phyloP scores from a whole-genome alignment of 1,140 invertebrate species.

The Alviniconcha marisindica region DNA sequence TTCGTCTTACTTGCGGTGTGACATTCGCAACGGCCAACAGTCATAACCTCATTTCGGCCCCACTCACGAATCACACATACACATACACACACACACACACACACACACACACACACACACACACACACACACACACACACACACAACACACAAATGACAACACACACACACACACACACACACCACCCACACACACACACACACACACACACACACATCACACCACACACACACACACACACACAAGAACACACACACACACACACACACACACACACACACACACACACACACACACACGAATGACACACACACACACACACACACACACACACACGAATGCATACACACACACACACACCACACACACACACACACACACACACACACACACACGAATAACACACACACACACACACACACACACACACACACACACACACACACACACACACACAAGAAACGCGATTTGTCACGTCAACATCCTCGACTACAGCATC shows the following conservation, averaged over 20 bases:
- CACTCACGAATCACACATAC: neutral
- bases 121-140: too few species aligned
- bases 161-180: too few species aligned
- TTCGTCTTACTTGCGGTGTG: too few species aligned
- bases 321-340: neutral
- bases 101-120: too few species aligned
- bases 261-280: neutral
- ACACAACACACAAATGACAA: too few species aligned
- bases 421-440: neutral
- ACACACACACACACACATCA: neutral
- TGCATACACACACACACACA: neutral
- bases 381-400: neutral
- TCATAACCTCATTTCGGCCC: too few species aligned
- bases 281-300: slow-evolving; percentile 6
- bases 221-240: neutral
- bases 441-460: neutral
- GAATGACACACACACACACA: too few species aligned
- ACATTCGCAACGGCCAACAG: too few species aligned
- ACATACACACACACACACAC: too few species aligned
- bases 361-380: neutral
- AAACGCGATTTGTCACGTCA: too few species aligned
- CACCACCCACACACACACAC: neutral
- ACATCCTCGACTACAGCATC: too few species aligned
- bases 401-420: neutral
- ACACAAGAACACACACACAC: neutral